Conservation (phyloP, 2,113 vertebrate genomes). For the Hyla sarda region DNA sequence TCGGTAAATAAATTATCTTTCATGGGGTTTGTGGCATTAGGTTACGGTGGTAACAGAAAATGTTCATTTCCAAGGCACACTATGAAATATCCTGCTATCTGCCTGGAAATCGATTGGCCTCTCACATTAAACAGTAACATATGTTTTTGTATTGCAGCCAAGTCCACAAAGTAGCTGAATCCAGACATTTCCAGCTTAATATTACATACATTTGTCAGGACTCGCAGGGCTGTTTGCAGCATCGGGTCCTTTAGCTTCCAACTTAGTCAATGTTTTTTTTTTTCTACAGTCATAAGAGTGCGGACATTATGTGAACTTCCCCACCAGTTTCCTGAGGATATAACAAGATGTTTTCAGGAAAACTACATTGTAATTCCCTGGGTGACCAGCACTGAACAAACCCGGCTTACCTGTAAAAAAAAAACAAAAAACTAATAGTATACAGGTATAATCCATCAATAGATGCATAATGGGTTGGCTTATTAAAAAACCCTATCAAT, state of each 20-base stretch:
- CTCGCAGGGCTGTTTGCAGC: neutral
- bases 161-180: constrained; percentile 9
- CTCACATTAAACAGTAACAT: constrained; percentile 40
- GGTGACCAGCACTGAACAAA: neutral
- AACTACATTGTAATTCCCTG: neutral
- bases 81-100: constrained; percentile 29
- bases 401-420: neutral
- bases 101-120: constrained; percentile 31
- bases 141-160: constrained; percentile 5
- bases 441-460: neutral
- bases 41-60: constrained; percentile 37
- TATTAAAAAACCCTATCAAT: neutral
- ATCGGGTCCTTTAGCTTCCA: neutral
- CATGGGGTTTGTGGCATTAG: constrained; percentile 26
- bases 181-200: neutral
- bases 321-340: neutral
- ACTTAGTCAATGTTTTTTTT: neutral
- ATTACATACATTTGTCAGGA: neutral
- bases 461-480: neutral
- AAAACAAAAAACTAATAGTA: neutral
- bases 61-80: constrained; percentile 22
- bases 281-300: neutral
- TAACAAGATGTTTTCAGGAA: neutral
- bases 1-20: constrained; percentile 42
- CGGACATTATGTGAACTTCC: neutral